Conservation (phyloP, 2,888 invertebrate genomes). For the Lasioglossum oenotherae region DNA sequence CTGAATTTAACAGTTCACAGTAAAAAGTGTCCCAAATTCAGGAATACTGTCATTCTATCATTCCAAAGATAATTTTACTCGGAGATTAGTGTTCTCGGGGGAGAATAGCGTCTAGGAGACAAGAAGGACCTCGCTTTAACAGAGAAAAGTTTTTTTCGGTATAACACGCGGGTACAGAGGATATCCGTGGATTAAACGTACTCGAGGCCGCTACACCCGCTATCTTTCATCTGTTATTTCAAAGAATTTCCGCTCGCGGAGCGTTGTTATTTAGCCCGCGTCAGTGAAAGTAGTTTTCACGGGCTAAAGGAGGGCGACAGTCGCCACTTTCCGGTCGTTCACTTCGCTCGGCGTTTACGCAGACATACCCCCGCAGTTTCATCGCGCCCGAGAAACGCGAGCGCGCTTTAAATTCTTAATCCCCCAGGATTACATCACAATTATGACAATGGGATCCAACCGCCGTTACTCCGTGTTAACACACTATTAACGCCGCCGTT, state of each 20-base stretch:
- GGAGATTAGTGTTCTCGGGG: neutral
- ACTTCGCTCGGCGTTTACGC: slow-evolving; percentile 50
- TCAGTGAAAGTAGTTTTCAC: slow-evolving; percentile 54
- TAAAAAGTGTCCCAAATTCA: neutral
- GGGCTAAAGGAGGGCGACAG: slow-evolving; percentile 29
- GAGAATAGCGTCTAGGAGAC: neutral
- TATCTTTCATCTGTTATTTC: slow-evolving; percentile 45
- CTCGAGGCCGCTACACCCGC: neutral
- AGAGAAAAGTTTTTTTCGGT: neutral
- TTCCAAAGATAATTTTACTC: neutral
- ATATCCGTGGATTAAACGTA: slow-evolving; percentile 31
- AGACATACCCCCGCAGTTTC: slow-evolving; percentile 29
- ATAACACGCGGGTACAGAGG: neutral
- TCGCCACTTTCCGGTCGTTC: slow-evolving; percentile 33
- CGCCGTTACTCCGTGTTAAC: slow-evolving; percentile 37
- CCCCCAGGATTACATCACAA: slow-evolving; percentile 53
- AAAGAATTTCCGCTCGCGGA: slow-evolving; percentile 35
- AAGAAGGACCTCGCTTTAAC: neutral
- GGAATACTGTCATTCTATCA: neutral
- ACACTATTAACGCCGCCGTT: slow-evolving; percentile 4
- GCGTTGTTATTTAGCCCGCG: slow-evolving; percentile 39
- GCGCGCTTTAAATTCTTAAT: slow-evolving; percentile 52
- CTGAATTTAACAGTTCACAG: neutral
- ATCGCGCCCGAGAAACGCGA: neutral
- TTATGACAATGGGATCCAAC: slow-evolving; percentile 47